phyloP scores from a whole-genome alignment of 2,797 vertebrate genomes.

The Microcaecilia unicolor region DNA sequence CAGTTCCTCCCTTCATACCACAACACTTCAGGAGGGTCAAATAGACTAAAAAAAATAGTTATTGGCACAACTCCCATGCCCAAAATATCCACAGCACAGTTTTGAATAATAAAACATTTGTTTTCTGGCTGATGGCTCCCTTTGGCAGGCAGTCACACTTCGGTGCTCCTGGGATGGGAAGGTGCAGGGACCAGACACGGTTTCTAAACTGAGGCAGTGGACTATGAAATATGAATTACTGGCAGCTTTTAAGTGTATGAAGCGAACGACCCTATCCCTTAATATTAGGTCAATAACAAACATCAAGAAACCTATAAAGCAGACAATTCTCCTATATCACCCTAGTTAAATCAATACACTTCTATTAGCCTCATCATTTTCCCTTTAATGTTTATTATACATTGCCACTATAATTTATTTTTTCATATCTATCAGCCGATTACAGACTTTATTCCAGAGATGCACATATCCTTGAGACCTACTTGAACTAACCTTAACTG shows the following conservation, averaged over 20 bases:
- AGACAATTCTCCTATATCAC: slow-evolving; percentile 72
- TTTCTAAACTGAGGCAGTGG: slow-evolving; percentile 57
- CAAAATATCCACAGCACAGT: background rate
- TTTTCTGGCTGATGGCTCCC: slow-evolving; percentile 13
- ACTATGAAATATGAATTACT: slow-evolving; percentile 74
- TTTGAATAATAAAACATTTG: slow-evolving; percentile 23
- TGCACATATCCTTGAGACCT: slow-evolving; percentile 54
- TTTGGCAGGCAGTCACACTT: slow-evolving; percentile 45
- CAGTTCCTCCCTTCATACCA: too few species aligned
- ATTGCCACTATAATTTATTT: slow-evolving; percentile 69
- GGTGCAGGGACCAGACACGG: slow-evolving; percentile 39
- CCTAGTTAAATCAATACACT: slow-evolving; percentile 75
- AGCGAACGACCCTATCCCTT: slow-evolving; percentile 61
- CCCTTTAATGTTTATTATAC: slow-evolving; percentile 72
- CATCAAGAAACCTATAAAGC: slow-evolving; percentile 71
- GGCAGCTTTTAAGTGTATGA: slow-evolving; percentile 66
- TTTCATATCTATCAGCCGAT: slow-evolving; percentile 62
- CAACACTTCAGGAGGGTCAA: too few species aligned
- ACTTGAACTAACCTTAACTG: slow-evolving; percentile 50
- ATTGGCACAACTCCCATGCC: too few species aligned
- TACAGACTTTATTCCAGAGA: slow-evolving; percentile 67
- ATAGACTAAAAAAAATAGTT: too few species aligned
- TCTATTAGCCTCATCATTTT: slow-evolving; percentile 76
- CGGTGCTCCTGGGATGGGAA: slow-evolving; percentile 46
- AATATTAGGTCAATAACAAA: slow-evolving; percentile 66